Percentiles rank a stretch among this genome's conserved stretches.
These are phyloP conservation scores for Sarcophaga subvicina DNA, from an alignment of 2,888 invertebrate species.

Conservation along the genomic window DNA sequence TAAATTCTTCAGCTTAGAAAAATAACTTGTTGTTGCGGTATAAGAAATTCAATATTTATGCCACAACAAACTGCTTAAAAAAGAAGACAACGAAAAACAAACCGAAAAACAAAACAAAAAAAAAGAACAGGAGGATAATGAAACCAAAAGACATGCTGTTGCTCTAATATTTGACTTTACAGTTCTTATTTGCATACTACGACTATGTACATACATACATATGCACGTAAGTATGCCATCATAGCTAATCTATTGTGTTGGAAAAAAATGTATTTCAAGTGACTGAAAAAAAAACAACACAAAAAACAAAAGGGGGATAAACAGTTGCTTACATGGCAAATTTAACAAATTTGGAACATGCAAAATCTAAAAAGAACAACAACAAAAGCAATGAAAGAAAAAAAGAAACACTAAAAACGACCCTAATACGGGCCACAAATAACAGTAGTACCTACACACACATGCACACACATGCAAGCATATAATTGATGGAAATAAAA, in stretches of 20 bases:
- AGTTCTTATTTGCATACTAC: not conserved
- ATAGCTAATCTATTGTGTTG: no score
- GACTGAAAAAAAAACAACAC: conserved; percentile 8
- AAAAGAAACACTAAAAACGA: not conserved
- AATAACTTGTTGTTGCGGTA: no score
- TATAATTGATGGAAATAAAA: not conserved
- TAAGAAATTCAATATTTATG: no score
- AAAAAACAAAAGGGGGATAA: conserved; percentile 42
- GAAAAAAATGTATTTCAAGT: conserved; percentile 21
- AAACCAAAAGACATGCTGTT: conserved; percentile 57
- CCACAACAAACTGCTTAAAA: no score
- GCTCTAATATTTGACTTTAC: not conserved
- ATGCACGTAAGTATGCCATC: not conserved
- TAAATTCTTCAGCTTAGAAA: no score
- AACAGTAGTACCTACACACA: not conserved
- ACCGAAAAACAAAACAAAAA: no score
- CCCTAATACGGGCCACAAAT: not conserved
- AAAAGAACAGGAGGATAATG: conserved; percentile 48
- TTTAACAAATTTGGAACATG: conserved; percentile 51
- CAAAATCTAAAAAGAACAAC: not conserved
- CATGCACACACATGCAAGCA: no score
- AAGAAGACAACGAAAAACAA: no score
- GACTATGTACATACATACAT: conserved; percentile 4
- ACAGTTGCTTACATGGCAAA: conserved; percentile 62
- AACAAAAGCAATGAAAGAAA: conserved; percentile 5